Evolutionary conservation across 1,140 invertebrate species (phyloP).

Genomic region (Atta colombica): DNA sequence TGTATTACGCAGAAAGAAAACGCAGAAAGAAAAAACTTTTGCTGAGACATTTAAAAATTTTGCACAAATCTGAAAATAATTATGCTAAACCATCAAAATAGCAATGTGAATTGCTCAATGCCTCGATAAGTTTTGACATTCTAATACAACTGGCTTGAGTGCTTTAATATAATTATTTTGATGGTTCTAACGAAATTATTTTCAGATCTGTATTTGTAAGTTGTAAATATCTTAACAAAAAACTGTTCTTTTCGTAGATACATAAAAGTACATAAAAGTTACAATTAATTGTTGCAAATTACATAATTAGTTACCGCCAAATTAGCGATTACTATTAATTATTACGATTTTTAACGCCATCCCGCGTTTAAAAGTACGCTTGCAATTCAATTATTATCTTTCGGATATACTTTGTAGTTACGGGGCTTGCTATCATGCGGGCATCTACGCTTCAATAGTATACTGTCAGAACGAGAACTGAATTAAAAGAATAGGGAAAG

Average conservation of each 20-base stretch:
- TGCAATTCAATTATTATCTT: background rate
- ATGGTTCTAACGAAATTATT: no score
- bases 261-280: no score
- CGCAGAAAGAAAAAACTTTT: no score
- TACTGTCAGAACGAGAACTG: slow-evolving; percentile 17
- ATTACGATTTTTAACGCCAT: background rate
- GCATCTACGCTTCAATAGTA: slow-evolving; percentile 9
- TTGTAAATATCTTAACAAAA: no score
- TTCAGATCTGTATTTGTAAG: no score
- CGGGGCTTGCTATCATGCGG: background rate
- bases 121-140: background rate
- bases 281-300: no score
- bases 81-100: background rate
- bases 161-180: no score
- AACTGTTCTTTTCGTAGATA: no score
- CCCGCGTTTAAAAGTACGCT: background rate
- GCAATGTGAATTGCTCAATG: background rate
- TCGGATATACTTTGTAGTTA: background rate
- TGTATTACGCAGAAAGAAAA: no score
- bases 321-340: background rate
- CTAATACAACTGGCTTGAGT: background rate
- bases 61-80: background rate
- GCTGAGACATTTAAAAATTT: background rate
- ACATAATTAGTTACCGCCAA: background rate
- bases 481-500: slow-evolving; percentile 13